Evolutionary conservation across 2,888 invertebrate genomes (phyloP), one percentile per base, ranked within the genome.

Genomic region (Ptilodon capucinus): DNA sequence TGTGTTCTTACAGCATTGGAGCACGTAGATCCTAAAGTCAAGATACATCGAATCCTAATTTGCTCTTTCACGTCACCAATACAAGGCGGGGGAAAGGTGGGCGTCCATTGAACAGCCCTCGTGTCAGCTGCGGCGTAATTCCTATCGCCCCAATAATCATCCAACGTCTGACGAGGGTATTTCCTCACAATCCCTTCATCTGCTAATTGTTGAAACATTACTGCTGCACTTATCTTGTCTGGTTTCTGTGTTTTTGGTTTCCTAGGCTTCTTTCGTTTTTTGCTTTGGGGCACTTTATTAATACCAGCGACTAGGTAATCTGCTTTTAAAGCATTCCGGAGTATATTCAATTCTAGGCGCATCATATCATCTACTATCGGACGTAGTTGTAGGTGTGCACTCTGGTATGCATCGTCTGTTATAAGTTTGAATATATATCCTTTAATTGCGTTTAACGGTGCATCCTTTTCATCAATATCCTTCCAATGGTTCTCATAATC

Each of bases 201-300:
- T 4, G 94, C 94, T 48, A 97, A 86, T 70, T 93, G 93, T 76
- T 95, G 94, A 68, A 95, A 96, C 66, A 96, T 87, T n/a, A 92
- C 92, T 62, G 93, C 93, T 0, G 92, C 89, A 0, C 88, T 80
- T 51, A 93, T 74, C 73, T 94, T 93, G 0, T 92, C 93, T 1
- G 94, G 94, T 71, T 94, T 95, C 48, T 93, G 93, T 44, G 82
- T 81, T 54, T 86, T 92, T n/a, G 67, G 57, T 54, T 79, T 86
- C 53, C 60, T 86, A 1, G 89, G 88, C 32, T 81, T 89, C 49
- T 80, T 86, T 34, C 89, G 68, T 62, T 90, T 90, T 54, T 58
- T 63, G n/a, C 62, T 72, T 42, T 65, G 49, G 5, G 87, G 86
- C 19, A 68, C 45, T 39, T 75, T 73, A 1, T 40, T 5, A 32